A percentile compares a stretch with the other conserved stretches of the same genome.
Evolutionary conservation across 2,797 vertebrate species (phyloP).

Genomic region (Moxostoma hubbsi): DNA sequence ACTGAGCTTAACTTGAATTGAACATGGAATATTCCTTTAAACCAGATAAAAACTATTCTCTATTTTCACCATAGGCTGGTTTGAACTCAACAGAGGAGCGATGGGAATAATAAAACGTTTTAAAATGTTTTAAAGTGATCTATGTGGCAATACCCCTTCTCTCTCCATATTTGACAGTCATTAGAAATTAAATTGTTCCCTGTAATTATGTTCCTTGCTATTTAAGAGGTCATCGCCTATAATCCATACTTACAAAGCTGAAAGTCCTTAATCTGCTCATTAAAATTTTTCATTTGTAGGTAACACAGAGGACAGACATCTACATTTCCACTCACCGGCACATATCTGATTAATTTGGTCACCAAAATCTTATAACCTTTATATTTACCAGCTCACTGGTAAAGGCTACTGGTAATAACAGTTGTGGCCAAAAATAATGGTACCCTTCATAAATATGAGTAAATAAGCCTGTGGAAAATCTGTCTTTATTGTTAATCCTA

Average conservation of each 20-base stretch:
- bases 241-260: conserved; percentile 35
- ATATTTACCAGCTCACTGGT: no score
- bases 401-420: no score
- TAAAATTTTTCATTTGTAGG: conserved; percentile 39
- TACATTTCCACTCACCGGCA: conserved; percentile 2
- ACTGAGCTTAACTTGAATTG: no score
- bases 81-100: background rate
- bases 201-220: conserved; percentile 33
- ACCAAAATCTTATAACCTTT: no score
- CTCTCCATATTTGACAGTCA: conserved; percentile 6
- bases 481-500: no score
- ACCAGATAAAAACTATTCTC: background rate
- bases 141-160: background rate
- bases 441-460: no score
- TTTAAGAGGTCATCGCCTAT: conserved; percentile 28
- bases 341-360: conserved; percentile 2
- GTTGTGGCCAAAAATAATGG: no score
- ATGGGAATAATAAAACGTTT: background rate
- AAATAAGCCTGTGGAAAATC: no score
- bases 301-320: conserved; percentile 33
- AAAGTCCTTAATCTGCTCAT: conserved; percentile 51
- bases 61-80: background rate
- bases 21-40: no score
- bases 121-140: conserved; percentile 21
- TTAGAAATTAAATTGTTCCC: conserved; percentile 45